Conservation (phyloP, 2,113 vertebrate species). For the Anser brachyrhynchus region DNA sequence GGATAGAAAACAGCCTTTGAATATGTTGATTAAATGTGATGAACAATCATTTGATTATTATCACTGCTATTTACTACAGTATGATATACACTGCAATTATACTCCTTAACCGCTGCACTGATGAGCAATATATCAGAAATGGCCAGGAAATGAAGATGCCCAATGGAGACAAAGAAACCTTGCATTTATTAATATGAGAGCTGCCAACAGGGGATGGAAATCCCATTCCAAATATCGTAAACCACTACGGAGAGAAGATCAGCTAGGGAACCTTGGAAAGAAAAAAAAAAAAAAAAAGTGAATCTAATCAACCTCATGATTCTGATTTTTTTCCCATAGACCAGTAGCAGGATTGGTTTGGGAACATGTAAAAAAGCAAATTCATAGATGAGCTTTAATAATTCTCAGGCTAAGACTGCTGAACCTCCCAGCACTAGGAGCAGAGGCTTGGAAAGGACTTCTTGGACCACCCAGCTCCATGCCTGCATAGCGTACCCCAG, state of each 20-base stretch:
- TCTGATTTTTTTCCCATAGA: rapidly evolving
- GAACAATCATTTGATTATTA: slow-evolving; percentile 13
- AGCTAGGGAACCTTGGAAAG: not conserved
- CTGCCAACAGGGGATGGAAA: not conserved
- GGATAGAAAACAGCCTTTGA: slow-evolving; percentile 1
- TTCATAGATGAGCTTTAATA: not conserved
- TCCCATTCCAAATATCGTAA: not conserved
- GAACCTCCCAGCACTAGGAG: not conserved
- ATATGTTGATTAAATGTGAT: slow-evolving; percentile 5
- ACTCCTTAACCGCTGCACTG: not conserved
- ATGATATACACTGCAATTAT: not conserved
- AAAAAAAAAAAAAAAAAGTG: not conserved
- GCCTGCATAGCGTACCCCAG: not conserved
- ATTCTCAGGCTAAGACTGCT: not conserved
- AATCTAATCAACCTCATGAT: not conserved
- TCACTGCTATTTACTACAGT: not conserved
- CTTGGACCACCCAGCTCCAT: not conserved
- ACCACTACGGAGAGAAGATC: not conserved
- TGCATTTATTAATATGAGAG: not conserved
- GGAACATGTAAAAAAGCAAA: not conserved
- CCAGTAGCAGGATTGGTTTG: not conserved
- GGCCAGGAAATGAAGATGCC: slow-evolving; percentile 35
- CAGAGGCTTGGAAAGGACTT: not conserved
- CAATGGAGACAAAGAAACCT: not conserved
- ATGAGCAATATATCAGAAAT: not conserved